Percentiles rank a stretch among this genome's conserved stretches.
phyloP scores from a whole-genome alignment of 2,113 vertebrate species.

The Ondatra zibethicus region DNA sequence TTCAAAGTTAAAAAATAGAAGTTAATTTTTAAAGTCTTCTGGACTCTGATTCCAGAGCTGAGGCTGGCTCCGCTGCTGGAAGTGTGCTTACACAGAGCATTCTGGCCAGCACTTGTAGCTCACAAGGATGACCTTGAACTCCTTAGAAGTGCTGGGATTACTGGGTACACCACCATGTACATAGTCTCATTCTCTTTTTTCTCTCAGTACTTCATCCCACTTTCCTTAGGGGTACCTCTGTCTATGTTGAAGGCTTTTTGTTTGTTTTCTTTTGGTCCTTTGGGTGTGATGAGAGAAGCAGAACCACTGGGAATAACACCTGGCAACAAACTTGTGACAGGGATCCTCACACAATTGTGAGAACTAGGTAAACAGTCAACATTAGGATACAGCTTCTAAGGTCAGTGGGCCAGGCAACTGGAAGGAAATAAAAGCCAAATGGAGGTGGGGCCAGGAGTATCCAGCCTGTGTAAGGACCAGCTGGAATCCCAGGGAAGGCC shows the following conservation, averaged over 20 bases:
- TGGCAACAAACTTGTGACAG: not conserved
- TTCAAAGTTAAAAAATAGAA: not conserved
- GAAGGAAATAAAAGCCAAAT: not conserved
- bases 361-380: not conserved
- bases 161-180: not conserved
- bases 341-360: not conserved
- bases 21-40: not conserved
- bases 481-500: not conserved
- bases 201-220: not conserved
- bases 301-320: not conserved
- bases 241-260: not conserved
- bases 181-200: not conserved
- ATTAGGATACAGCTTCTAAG: not conserved
- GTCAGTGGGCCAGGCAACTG: not conserved
- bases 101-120: not conserved
- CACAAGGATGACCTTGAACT: not conserved
- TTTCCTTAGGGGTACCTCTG: not conserved
- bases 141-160: not conserved
- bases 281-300: not conserved
- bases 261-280: not conserved
- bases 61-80: not conserved
- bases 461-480: not conserved
- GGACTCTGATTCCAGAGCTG: not conserved
- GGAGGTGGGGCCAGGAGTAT: not conserved
- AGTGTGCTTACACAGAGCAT: rapidly evolving